phyloP scores from a whole-genome alignment of 2,888 invertebrate species.

The Kryphioiulus occultus region DNA sequence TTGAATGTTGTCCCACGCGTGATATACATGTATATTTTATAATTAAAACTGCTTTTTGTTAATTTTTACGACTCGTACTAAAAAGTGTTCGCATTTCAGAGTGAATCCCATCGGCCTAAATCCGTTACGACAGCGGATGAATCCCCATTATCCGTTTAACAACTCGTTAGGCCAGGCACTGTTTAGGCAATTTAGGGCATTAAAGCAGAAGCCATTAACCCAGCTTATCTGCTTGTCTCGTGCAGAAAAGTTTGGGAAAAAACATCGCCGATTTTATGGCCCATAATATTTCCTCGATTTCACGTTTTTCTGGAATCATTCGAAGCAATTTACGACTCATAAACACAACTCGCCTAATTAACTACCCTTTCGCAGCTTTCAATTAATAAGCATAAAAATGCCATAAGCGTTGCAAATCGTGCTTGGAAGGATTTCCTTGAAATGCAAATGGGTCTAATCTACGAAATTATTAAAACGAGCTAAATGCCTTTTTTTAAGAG shows the following conservation, averaged over 20 bases:
- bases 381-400: constrained; percentile 3
- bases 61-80: background rate
- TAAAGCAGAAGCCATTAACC: constrained; percentile 6
- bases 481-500: background rate
- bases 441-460: background rate
- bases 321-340: background rate
- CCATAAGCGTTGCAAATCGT: background rate
- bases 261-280: background rate
- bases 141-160: background rate
- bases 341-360: constrained; percentile 14
- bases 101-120: background rate
- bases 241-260: background rate
- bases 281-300: constrained; percentile 27
- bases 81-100: background rate
- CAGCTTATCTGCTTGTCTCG: background rate
- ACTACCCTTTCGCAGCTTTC: background rate
- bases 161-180: background rate
- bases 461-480: background rate
- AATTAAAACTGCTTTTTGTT: background rate
- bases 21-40: background rate
- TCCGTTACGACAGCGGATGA: background rate
- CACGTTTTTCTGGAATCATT: background rate
- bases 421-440: background rate
- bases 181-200: background rate
- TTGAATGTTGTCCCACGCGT: no score